Base-by-base conservation (phyloP, 2,113 vertebrate genomes). In the Tychaedon coryphoeus region DNA sequence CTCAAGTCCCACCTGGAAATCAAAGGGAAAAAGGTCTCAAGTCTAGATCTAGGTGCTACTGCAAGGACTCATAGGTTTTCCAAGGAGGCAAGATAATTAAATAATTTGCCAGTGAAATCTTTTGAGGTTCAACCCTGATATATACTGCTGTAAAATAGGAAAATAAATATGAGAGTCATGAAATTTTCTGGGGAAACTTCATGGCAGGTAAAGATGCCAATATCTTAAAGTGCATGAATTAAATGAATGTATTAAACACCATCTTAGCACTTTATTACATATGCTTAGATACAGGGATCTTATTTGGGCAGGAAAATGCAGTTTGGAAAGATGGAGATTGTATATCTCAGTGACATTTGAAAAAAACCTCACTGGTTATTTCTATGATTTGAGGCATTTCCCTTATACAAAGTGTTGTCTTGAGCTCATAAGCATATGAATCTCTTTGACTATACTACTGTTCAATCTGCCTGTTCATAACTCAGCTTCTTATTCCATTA, bases 401-500 rank as follows among this genome's bases (percentile, higher is more conserved):
- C 82, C 79, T 66, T 51, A 76, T 29, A 73, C 45, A 88, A 67
- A 90, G 54, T 73, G 42, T 93, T 86, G 86, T 70, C 74, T 96
- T 80, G 92, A 65, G 86, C 79, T 84, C 75, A 50, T 97, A 97
- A 97, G 80, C 93, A 96, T 96, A 96, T 96, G 95, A 98, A 97
- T 98, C 78, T 94, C 81, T 92, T 95, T 95, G 91, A 92, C 77
- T 96, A 67, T 11, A 67, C 50, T 89, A 79, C 95, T 97, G 74
- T 97, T 94, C 92, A 94, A 90, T 96, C 90, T 96, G 86, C 76
- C 92, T 95, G 95, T 92, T 96, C 80, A 83, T 53, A 96, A 95
- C 93, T 93, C 92, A 91, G 78, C 78, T 90, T 97, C 94, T 98
- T 97, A 97, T 97, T 98, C 88, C 95, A 96, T 98, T 97, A 97